Conservation (phyloP, 2,113 vertebrate genomes). For the Misgurnus mizolepis region DNA sequence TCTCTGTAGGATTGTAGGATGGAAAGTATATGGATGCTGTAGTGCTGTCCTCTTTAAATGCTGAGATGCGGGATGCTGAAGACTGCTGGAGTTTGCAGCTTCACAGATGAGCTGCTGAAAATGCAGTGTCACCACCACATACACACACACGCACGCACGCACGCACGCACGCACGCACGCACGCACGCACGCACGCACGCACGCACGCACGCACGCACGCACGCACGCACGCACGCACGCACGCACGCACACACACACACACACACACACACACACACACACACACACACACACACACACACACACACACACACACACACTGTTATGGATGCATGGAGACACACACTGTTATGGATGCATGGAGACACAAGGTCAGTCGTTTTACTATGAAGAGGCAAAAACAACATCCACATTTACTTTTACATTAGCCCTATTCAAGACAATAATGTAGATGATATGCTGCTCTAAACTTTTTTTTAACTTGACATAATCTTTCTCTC, state of each 20-base stretch:
- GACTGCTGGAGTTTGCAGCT: conserved; percentile 20
- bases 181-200: too few species aligned
- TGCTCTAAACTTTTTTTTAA: background rate
- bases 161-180: background rate
- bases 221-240: too few species aligned
- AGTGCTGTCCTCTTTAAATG: background rate
- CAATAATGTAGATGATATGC: background rate
- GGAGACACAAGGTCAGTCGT: background rate
- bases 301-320: too few species aligned
- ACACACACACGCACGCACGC: background rate
- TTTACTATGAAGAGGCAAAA: background rate
- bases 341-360: background rate
- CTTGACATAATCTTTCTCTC: too few species aligned
- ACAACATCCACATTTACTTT: background rate
- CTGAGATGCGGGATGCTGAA: background rate
- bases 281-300: too few species aligned
- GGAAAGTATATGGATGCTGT: too few species aligned
- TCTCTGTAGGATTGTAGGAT: too few species aligned
- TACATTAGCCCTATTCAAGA: background rate
- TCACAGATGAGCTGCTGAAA: conserved; percentile 2
- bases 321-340: too few species aligned
- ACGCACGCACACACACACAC: too few species aligned
- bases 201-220: too few species aligned
- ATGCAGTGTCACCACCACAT: conserved; percentile 9
- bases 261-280: too few species aligned